Evolutionary conservation across 2,888 invertebrate genomes (phyloP).

Genomic region (Allacma fusca): DNA sequence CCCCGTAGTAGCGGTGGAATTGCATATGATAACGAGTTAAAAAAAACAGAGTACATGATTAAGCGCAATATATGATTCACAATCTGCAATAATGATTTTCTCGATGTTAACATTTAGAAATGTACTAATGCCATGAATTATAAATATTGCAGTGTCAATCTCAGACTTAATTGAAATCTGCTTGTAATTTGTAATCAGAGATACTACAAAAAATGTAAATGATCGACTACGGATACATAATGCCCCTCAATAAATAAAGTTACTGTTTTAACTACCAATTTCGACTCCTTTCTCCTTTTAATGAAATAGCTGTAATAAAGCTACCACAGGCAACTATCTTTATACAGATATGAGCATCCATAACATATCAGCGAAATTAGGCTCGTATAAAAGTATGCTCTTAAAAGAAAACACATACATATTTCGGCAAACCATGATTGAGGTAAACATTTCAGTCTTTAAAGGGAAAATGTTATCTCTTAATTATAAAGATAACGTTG

Average conservation of each 20-base stretch:
- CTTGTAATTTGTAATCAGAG: not conserved
- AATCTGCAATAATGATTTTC: constrained; percentile 12
- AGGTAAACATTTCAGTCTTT: no score
- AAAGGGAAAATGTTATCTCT: no score
- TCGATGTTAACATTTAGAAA: not conserved
- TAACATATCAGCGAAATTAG: no score
- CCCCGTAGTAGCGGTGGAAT: constrained; percentile 8
- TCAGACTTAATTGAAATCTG: not conserved
- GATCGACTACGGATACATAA: not conserved
- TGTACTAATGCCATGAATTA: not conserved
- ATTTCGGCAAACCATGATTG: no score
- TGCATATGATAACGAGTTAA: not conserved
- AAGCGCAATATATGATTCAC: constrained; percentile 5
- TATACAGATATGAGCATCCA: no score
- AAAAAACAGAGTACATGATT: not conserved
- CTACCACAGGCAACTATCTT: no score
- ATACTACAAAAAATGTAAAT: not conserved
- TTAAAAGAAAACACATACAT: no score
- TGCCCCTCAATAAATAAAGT: constrained; percentile 4
- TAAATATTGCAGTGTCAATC: not conserved
- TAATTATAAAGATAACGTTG: no score
- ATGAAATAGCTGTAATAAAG: no score
- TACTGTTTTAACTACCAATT: not conserved
- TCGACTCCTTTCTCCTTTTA: not conserved
- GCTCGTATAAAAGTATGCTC: no score